Evolutionary conservation across 2,797 vertebrate species (phyloP), one percentile per base, ranked within the genome.

Genomic region (Percopsis omiscomaycus): DNA sequence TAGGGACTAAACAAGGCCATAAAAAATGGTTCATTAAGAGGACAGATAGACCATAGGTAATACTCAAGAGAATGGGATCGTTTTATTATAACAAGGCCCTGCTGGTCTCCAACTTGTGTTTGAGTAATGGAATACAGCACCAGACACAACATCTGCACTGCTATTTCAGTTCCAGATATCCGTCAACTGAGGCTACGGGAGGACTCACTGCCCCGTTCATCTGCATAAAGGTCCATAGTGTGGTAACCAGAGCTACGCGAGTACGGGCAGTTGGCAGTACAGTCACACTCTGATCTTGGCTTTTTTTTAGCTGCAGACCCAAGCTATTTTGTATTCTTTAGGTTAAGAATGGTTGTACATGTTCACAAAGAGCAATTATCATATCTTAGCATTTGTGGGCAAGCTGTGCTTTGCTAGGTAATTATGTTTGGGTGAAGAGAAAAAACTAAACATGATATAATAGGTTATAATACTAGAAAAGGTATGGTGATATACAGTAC

Each of bases 191-290:
- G 59, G 73, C 91, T 93, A 61, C 86, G 71, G 2, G 90, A 92
- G 4, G 89, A 84, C 9, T 64, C 86, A 49, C 86, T 89, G 27
- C 61, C 83, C 3, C 74, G 54, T 48, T 91, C 84, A 55, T 91
- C 89, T 4, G 60, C 73, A 63, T 86, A 90, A 3, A 82, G 80
- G 22, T 90, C 84, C 69, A 80, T 76, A 3, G 90, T 91, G 76
- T 92, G 89, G 71, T 92, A 92, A 59, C 89, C 91, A 22, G 92
- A 92, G 66, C 88, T 92, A 16, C 72, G 84, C 0, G 90, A 92
- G 69, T 89, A 93, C 0, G 86, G 90, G 64, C 87, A 92, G 67
- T 89, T 88, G 32, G 78, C 64, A 13, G 83, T 75, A 66, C 86
- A 92, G 74, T 90, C 82, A 5, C 87, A 91, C 27, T 89, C 89